Evolutionary conservation across 2,113 vertebrate species (phyloP), one percentile per base, ranked within the genome.

Genomic region (Polypterus bichir): DNA sequence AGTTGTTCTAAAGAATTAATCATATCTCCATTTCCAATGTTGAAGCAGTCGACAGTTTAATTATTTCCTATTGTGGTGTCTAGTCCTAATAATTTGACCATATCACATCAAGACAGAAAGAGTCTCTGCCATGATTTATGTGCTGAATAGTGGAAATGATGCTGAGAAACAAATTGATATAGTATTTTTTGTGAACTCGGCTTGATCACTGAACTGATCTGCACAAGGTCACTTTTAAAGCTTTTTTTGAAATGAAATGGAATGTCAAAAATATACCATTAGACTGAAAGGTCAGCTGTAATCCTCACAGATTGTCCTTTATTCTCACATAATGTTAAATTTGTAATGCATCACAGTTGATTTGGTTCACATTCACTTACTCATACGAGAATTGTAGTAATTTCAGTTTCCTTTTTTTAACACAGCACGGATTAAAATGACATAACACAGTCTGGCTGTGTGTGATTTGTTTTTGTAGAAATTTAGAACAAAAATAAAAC

Each of bases 51-150:
- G 75, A 80, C 76, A 79, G 71, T 77, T 77, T 77, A 79, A 79
- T 81, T 74, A 82, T 80, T 68, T 71, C 59, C 58, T 71, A 75
- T 77, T 73, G 73, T 75, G 75, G 70, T 83, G 77, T 79, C 81
- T 82, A 75, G 75, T 72, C 66, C 71, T 81, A 78, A 76, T 80
- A 81, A 79, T 80, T 80, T 78, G 74, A 73, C 74, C 76, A 75
- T 74, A 79, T 79, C 76, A 77, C 73, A 71, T 71, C 74, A 72
- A 75, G 72, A 79, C 77, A 79, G 71, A 76, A 71, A 45, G 56
- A 58, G 56, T 58, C 56, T 70, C 67, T 66, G 64, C 66, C 46
- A 62, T 81, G 76, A 81, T 81, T 79, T 77, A 78, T 82, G 75
- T 74, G 73, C 59, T 8, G 27, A 58, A 62, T 9, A 62, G 65